These are phyloP conservation scores for Peromyscus californicus DNA, from an alignment of 2,113 vertebrate genomes.

Conservation along the genomic window DNA sequence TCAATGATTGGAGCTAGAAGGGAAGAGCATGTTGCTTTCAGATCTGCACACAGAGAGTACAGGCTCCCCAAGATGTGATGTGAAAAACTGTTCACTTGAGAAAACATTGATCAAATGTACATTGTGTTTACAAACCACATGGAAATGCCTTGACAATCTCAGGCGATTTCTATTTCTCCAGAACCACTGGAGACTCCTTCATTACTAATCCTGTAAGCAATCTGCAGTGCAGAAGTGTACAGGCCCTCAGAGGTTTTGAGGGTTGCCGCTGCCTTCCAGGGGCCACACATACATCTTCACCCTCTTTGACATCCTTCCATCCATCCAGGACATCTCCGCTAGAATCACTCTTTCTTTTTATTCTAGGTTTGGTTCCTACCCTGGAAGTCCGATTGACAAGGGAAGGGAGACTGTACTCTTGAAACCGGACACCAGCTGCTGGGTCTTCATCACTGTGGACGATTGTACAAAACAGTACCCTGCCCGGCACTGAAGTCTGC, in stretches of 20 bases:
- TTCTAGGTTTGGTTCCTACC: not conserved
- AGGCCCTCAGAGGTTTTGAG: not conserved
- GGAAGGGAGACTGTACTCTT: not conserved
- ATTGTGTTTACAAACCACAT: not conserved
- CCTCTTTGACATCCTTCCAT: not conserved
- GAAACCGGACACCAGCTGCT: not conserved
- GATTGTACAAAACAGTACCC: not conserved
- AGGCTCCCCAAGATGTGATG: not conserved
- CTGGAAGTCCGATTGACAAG: not conserved
- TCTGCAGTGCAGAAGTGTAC: not conserved
- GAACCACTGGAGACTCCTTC: not conserved
- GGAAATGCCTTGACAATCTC: slow-evolving; percentile 12
- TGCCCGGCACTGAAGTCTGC: not conserved
- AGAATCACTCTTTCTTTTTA: not conserved
- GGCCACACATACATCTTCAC: not conserved
- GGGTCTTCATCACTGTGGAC: not conserved
- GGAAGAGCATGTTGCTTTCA: not conserved
- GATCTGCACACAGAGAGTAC: not conserved
- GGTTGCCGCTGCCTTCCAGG: not conserved
- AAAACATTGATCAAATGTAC: not conserved
- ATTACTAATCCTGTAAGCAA: not conserved
- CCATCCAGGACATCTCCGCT: not conserved
- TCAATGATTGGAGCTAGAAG: not conserved
- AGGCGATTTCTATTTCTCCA: not conserved
- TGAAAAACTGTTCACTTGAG: not conserved